Percentiles rank a stretch among this genome's conserved stretches.
These are phyloP conservation scores for Charina bottae DNA, from an alignment of 2,113 vertebrate genomes.

Conservation along the genomic window DNA sequence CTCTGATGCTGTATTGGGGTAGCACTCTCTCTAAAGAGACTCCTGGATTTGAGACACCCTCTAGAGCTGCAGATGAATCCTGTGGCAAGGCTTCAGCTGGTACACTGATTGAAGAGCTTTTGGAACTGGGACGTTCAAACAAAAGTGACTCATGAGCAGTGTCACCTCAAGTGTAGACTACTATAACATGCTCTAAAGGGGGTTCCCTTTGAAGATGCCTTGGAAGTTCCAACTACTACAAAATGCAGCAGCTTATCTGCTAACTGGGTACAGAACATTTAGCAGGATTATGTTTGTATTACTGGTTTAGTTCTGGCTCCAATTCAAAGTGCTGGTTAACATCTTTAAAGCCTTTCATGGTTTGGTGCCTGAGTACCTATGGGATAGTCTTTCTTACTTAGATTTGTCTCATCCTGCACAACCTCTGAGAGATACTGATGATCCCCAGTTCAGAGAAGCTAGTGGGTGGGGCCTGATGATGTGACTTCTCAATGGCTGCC, in stretches of 20 bases:
- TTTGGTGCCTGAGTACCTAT: not conserved
- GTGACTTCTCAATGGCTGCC: not conserved
- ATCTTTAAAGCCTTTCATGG: not conserved
- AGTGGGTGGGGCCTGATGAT: not conserved
- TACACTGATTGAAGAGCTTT: not conserved
- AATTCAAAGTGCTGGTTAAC: not conserved
- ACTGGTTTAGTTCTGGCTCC: not conserved
- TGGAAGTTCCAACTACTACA: not conserved
- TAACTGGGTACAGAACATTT: not conserved
- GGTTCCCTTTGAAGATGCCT: not conserved
- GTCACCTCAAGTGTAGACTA: not conserved
- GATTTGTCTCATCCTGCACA: not conserved
- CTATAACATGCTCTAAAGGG: not conserved
- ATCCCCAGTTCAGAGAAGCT: not conserved
- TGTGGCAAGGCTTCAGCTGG: not conserved
- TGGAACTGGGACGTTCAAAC: not conserved
- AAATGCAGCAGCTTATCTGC: not conserved
- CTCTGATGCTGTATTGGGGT: not conserved
- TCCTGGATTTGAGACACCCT: not conserved
- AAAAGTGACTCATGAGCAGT: not conserved
- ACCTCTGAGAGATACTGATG: not conserved
- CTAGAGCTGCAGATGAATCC: not conserved
- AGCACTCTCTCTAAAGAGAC: not conserved
- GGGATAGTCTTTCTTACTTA: not conserved
- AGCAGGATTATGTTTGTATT: not conserved